Percentiles rank a stretch among this genome's conserved stretches.
phyloP scores from a whole-genome alignment of 2,888 invertebrate species.

The Andrena praecox region DNA sequence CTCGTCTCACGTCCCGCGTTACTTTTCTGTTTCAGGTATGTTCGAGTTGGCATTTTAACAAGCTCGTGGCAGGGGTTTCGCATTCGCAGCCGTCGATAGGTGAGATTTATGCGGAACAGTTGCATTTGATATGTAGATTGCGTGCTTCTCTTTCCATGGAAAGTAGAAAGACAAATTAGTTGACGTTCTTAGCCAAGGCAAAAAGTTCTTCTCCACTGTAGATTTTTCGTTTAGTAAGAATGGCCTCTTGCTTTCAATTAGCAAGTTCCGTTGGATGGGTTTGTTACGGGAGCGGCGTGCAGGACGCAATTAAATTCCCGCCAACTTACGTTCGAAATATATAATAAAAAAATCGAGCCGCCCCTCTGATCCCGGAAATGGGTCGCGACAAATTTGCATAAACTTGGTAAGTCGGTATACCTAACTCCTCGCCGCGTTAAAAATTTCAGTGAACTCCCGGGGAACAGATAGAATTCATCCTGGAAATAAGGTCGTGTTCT shows the following conservation, averaged over 20 bases:
- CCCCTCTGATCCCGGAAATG: not conserved
- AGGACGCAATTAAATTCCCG: conserved; percentile 12
- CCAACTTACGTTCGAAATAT: not conserved
- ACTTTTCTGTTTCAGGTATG: conserved; percentile 60
- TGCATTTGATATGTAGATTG: not conserved
- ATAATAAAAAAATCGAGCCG: conserved; percentile 9
- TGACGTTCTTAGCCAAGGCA: no score
- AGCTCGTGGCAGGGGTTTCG: no score
- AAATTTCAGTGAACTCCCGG: conserved; percentile 26
- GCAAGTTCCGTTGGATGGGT: conserved; percentile 3
- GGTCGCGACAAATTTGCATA: conserved; percentile 43
- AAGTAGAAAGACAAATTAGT: conserved; percentile 3
- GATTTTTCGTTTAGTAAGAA: not conserved
- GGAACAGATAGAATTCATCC: conserved; percentile 46
- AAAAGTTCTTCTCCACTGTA: not conserved
- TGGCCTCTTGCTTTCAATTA: not conserved
- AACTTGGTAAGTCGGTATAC: conserved; percentile 44
- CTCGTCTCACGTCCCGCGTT: not conserved
- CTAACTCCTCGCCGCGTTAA: conserved; percentile 36
- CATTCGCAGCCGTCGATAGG: not conserved
- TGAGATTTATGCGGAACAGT: conserved; percentile 11
- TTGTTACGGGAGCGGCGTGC: not conserved
- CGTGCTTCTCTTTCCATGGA: not conserved
- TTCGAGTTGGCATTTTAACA: not conserved
- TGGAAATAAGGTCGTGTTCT: conserved; percentile 43